Conservation (phyloP, 2,113 vertebrate genomes). For the Dipodomys spectabilis region DNA sequence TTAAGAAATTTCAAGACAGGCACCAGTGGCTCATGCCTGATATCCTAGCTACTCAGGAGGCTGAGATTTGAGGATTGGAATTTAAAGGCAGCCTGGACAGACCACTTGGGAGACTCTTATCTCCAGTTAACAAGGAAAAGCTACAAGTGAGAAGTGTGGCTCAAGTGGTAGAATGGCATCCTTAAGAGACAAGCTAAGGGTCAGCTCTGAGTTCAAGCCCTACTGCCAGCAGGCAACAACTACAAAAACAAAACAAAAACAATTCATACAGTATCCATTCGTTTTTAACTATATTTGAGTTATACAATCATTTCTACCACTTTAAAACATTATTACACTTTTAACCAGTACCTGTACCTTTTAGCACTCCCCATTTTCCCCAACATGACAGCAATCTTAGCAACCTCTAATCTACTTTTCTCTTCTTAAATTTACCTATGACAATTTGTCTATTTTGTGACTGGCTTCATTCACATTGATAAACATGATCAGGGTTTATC, state of each 20-base stretch:
- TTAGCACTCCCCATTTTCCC: neutral
- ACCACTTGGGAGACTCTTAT: too few relatives aligned
- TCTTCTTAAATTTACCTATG: neutral
- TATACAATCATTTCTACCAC: neutral
- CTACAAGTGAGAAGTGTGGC: too few relatives aligned
- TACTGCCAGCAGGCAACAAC: neutral
- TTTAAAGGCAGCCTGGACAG: too few relatives aligned
- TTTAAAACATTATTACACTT: neutral
- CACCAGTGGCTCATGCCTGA: too few relatives aligned
- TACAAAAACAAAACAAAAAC: neutral
- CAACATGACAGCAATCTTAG: neutral
- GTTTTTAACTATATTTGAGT: conserved; percentile 2
- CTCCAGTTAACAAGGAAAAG: too few relatives aligned
- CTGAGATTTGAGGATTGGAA: too few relatives aligned
- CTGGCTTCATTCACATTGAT: neutral
- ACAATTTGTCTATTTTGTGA: neutral
- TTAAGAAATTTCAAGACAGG: too few relatives aligned
- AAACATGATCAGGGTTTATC: neutral
- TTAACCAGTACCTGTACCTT: neutral
- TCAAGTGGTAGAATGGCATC: too few relatives aligned
- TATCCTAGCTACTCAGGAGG: too few relatives aligned
- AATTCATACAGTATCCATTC: neutral
- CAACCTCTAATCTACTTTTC: neutral
- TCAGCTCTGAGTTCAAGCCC: neutral
- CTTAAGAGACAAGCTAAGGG: too few relatives aligned